Evolutionary conservation across 2,888 invertebrate species (phyloP), one percentile per base, ranked within the genome.

Genomic region (Resseliella maxima): DNA sequence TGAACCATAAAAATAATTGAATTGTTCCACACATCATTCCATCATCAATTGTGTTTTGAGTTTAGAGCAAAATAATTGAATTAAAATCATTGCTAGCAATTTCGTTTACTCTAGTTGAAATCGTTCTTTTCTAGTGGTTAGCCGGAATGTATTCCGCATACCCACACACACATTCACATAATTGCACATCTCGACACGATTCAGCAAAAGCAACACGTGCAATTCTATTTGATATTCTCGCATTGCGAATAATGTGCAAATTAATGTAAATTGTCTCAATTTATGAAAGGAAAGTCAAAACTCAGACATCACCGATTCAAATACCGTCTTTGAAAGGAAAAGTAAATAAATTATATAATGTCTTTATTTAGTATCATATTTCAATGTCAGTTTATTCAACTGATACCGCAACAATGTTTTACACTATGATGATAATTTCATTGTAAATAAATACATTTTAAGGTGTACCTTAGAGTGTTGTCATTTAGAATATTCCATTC

Each of bases 311-410:
- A 50, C 10, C 5, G 15, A 50, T 12, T 50, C 10, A 21, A 18
- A 50, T 50, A n/a, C 50, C 5, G 5, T 59, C 24, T 24, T 24
- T 6, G 59, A 59, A 59, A 59, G n/a, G 59, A 59, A 59, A 10
- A n/a, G 59, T 24, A 59, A 59, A 59, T 59, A 59, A 59, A 59
- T 59, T 59, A 59, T 59, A 10, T 59, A 59, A 59, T 5, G 3
- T n/a, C n/a, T n/a, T n/a, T n/a, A n/a, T n/a, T n/a, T n/a, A n/a
- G n/a, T n/a, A n/a, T n/a, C 59, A 10, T 3, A 59, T 24, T n/a
- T 59, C 59, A 59, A 59, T 59, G 59, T 59, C 59, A 59, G 24
- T 59, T 59, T 24, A 24, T 59, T 59, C 59, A 59, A 59, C 59
- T 59, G 24, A 59, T 6, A 24, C 59, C 3, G 46, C 8, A 15